Base-by-base conservation (phyloP, 2,888 invertebrate species). In the Dryococelus australis region DNA sequence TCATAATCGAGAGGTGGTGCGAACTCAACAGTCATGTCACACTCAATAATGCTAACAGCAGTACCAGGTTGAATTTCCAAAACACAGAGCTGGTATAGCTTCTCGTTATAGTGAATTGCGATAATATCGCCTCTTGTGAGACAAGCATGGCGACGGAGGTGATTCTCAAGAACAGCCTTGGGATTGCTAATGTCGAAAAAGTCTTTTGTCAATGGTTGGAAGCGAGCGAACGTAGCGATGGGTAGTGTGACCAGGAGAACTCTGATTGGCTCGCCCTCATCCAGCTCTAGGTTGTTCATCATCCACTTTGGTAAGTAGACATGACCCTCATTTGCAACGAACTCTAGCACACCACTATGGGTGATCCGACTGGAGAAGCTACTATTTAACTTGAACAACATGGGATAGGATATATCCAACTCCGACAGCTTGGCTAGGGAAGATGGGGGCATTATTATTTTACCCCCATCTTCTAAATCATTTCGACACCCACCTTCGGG, bases 21-120 rank as follows among this genome's bases (percentile, higher is more conserved):
- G 83, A 83, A 83, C 12, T 83, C 83, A 28, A 83, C 83, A 26
- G 13, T 83, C 83, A 83, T 83, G 43, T 83, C 83, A n/a, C 83
- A 83, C 28, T 83, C 83, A 8, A 43, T 83, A 28, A 65, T 65
- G 65, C n/a, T 65, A 20, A 65, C 65, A 9, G 65, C 65, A 65
- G 24, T 65, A 12, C n/a, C 28, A 27, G 83, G 83, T n/a, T 8
- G 28, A 6, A 28, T 83, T n/a, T 83, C 83, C 83, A 83, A n/a
- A 9, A 83, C 83, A 83, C 83, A n/a, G 27, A 83, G 28, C 3
- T 83, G 13, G 24, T 83, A 83, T 28, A 83, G 43, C 8, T 43
- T 83, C 20, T 83, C 6, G 83, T 83, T 83, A n/a, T 83, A 83
- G 16, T 27, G 20, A n/a, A 83, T 13, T 8, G 83, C 28, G 6